Conservation (phyloP, 2,113 vertebrate genomes). For the Nycticryphes semicollaris region DNA sequence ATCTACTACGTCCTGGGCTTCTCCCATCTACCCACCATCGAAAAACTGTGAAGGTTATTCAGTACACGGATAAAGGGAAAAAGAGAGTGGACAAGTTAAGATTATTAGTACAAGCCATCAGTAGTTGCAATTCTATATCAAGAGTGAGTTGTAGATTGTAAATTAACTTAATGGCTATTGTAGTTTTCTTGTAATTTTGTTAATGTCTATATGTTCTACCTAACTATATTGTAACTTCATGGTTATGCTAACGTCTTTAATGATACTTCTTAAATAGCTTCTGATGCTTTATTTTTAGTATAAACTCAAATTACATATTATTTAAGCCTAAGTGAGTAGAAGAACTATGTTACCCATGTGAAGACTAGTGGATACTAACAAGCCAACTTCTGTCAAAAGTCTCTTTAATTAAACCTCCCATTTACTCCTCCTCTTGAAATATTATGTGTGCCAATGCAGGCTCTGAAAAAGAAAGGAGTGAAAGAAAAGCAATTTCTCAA, state of each 20-base stretch:
- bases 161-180: neutral
- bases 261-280: neutral
- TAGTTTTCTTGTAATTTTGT: neutral
- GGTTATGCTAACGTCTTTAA: neutral
- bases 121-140: neutral
- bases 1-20: neutral
- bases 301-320: neutral
- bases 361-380: neutral
- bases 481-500: neutral
- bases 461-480: neutral
- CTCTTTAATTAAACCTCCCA: neutral
- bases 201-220: neutral
- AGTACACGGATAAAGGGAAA: neutral
- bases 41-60: neutral
- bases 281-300: neutral
- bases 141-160: neutral
- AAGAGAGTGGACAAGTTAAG: neutral
- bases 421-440: neutral
- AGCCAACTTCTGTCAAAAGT: neutral
- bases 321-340: neutral
- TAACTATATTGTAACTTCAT: neutral
- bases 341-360: neutral
- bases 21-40: neutral
- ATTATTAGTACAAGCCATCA: neutral
- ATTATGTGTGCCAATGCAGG: neutral